Percentiles rank a stretch among this genome's conserved stretches.
Conservation (phyloP, 2,888 invertebrate species). For the Xestoiulus laeticollis region DNA sequence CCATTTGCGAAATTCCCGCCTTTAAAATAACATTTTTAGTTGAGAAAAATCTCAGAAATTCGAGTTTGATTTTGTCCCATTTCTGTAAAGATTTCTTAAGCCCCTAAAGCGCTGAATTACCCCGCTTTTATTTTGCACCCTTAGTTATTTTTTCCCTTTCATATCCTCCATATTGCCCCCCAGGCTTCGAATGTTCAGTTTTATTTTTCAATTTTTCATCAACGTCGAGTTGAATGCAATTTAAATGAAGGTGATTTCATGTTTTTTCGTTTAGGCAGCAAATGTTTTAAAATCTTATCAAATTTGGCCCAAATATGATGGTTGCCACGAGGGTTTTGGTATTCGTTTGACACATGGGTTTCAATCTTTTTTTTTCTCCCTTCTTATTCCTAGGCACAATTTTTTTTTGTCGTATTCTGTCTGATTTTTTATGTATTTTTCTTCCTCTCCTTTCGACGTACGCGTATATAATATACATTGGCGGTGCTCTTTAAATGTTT, state of each 20-base stretch:
- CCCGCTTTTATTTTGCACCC: not conserved
- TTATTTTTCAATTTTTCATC: constrained; percentile 41
- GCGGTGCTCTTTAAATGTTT: constrained; percentile 36
- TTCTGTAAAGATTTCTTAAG: not conserved
- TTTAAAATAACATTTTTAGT: too few species aligned
- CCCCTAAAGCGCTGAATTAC: not conserved
- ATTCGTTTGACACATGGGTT: constrained; percentile 27
- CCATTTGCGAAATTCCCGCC: too few species aligned
- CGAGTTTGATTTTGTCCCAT: too few species aligned
- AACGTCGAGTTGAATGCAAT: constrained; percentile 33
- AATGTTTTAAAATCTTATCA: constrained; percentile 43
- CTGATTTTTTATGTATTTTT: constrained; percentile 2
- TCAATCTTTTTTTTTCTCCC: not conserved
- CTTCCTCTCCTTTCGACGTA: not conserved
- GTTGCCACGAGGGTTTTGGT: constrained; percentile 31
- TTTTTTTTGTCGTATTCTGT: not conserved
- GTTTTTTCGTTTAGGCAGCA: constrained; percentile 16
- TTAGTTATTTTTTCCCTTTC: not conserved
- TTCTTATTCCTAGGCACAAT: not conserved
- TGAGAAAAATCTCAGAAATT: too few species aligned
- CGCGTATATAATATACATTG: not conserved
- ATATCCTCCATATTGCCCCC: not conserved
- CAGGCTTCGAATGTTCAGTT: not conserved
- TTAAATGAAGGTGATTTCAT: constrained; percentile 36
- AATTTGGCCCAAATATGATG: constrained; percentile 36